Conservation (phyloP, 2,888 invertebrate species). For the Melanophora roralis region DNA sequence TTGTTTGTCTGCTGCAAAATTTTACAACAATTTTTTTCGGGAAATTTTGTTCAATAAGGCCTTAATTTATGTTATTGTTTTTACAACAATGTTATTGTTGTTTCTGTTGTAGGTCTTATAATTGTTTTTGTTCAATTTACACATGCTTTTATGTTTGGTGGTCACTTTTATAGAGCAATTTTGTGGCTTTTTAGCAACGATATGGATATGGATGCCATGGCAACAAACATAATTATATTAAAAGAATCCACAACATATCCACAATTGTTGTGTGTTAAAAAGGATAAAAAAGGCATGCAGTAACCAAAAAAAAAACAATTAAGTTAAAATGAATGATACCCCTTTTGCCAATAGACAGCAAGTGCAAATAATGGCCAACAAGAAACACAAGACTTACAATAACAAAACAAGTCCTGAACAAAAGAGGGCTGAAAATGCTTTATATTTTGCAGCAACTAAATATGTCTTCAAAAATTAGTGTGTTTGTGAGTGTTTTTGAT, state of each 20-base stretch:
- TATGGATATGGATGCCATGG: constrained; percentile 29
- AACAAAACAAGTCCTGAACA: too few relatives aligned
- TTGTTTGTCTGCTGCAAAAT: constrained; percentile 42
- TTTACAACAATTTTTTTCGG: not conserved
- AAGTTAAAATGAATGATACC: constrained; percentile 25
- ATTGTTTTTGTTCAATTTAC: constrained; percentile 53
- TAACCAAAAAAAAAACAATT: constrained; percentile 15
- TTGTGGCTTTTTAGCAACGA: constrained; percentile 54
- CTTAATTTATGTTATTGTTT: constrained; percentile 58
- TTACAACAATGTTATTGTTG: constrained; percentile 35
- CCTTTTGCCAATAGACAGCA: constrained; percentile 25
- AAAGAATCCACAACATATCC: constrained; percentile 61
- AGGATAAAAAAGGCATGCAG: not conserved
- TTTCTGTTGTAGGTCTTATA: constrained; percentile 15
- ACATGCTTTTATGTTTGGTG: constrained; percentile 62
- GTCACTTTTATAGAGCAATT: constrained; percentile 63
- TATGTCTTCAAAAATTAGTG: not conserved
- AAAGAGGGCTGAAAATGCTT: too few relatives aligned
- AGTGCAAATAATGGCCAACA: constrained; percentile 53
- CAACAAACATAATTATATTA: constrained; percentile 39
- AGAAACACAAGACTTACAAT: not conserved
- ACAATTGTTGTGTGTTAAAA: constrained; percentile 52
- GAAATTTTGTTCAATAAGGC: constrained; percentile 35
- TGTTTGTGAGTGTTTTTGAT: too few relatives aligned
- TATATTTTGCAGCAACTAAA: too few relatives aligned